Conservation (phyloP, 2,797 vertebrate species). For the Phrynocephalus vlangalii region DNA sequence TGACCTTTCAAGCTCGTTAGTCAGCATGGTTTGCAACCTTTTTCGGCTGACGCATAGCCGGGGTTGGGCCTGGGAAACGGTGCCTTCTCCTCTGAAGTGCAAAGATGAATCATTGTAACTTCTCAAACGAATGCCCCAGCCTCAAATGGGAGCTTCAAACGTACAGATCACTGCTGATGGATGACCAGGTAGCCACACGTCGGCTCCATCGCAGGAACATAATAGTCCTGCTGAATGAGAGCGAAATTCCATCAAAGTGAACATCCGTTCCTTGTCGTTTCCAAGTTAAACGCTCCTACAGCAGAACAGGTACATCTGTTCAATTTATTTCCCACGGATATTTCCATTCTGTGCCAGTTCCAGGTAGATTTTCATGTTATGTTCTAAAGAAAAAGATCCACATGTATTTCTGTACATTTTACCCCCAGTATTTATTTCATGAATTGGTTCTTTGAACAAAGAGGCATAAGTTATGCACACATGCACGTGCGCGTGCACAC, state of each 20-base stretch:
- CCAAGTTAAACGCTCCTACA: background rate
- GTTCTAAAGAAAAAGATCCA: too few relatives aligned
- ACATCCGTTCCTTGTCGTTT: background rate
- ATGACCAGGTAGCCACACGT: background rate
- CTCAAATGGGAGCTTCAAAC: background rate
- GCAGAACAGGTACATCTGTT: background rate
- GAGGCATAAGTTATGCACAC: too few relatives aligned
- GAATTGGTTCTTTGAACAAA: too few relatives aligned
- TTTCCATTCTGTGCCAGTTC: background rate
- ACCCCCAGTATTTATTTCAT: too few relatives aligned
- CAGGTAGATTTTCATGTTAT: background rate
- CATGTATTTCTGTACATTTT: too few relatives aligned
- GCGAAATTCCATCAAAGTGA: background rate
- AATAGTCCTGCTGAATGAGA: background rate
- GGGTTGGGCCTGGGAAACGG: background rate
- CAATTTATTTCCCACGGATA: background rate
- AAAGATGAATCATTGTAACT: background rate
- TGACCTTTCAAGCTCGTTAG: background rate
- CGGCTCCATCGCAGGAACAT: background rate
- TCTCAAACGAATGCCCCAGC: too few relatives aligned
- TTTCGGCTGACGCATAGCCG: too few relatives aligned
- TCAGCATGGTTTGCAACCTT: background rate
- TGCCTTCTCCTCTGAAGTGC: background rate
- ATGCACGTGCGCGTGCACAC: too few relatives aligned
- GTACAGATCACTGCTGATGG: background rate